Conservation (phyloP, 53 echinoderm and acorn worm species). For the Paelopatides confundens region DNA sequence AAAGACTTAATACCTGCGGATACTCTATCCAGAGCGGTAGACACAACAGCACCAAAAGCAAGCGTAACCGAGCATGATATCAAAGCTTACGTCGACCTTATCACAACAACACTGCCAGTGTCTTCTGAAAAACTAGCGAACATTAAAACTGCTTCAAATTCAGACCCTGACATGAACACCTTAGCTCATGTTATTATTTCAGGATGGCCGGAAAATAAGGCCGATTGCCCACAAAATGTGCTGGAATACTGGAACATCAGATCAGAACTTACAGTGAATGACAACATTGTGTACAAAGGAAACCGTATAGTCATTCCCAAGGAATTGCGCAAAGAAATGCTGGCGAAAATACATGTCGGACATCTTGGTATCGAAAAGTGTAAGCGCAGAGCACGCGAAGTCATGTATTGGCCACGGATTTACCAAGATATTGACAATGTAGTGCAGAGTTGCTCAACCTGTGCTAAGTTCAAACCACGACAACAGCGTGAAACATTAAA, state of each 20-base stretch:
- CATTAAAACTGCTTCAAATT: not conserved
- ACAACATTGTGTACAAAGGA: slow-evolving; percentile 48
- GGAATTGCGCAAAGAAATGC: slow-evolving; percentile 45
- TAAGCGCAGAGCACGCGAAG: slow-evolving; percentile 44
- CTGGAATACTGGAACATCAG: slow-evolving; percentile 55
- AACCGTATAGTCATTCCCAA: slow-evolving; percentile 48
- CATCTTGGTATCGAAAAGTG: slow-evolving; percentile 64
- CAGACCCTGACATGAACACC: not conserved
- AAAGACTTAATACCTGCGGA: slow-evolving; percentile 48
- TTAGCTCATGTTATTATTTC: slow-evolving; percentile 5
- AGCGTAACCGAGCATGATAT: not conserved
- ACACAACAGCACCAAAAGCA: not conserved
- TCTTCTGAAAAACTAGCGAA: not conserved
- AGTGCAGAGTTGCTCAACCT: not conserved
- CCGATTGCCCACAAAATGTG: slow-evolving; percentile 36
- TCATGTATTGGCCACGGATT: slow-evolving; percentile 57
- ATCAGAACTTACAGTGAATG: slow-evolving; percentile 39
- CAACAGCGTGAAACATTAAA: not conserved
- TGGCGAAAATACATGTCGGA: slow-evolving; percentile 58
- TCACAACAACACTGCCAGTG: not conserved
- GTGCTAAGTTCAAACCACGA: not conserved
- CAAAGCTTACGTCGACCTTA: not conserved
- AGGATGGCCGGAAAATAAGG: slow-evolving; percentile 45
- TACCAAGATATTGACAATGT: slow-evolving; percentile 23
- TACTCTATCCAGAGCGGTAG: slow-evolving; percentile 24